Base-by-base conservation (phyloP, 2,113 vertebrate genomes). In the Parus major region DNA sequence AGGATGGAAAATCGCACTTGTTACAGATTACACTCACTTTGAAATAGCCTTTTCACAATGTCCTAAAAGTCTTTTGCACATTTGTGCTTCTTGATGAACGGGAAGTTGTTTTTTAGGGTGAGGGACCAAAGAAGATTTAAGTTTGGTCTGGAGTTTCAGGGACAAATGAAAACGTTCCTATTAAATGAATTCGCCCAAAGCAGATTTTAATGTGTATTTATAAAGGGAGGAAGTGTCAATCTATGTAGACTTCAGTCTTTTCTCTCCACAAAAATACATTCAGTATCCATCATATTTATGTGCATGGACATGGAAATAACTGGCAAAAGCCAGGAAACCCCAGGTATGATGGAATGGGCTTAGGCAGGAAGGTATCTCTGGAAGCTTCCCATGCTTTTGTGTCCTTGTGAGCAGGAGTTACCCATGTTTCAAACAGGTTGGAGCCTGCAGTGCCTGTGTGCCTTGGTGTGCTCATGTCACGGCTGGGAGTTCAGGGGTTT, bases 51-150 rank as follows among this genome's bases (percentile, higher is more conserved):
- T 90, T 91, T 72, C 72, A 36, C 20, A 4, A 6, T 19, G 12
- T 41, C 46, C 60, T 76, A 14, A 7, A 31, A 71, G 27, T 22
- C 65, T 82, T 88, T 35, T 77, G 55, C 64, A 59, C 29, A 41
- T 82, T 6, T 69, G 35, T 91, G 75, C 52, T 81, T 91, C 69
- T 80, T 87, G 69, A 23, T 71, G 60, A 91, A 66, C 3, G 2
- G 42, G 25, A 92, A 57, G 25, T 59, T 85, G 44, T n/a, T 70
- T 63, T 85, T 88, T 82, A 78, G 52, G 47, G 31, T 64, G 82
- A 86, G 90, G 93, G 93, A 94, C 85, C 88, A 93, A 84, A 95
- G 87, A 39, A 17, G 44, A 71, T 3, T 33, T 33, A 6, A 61
- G n/a, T 68, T 94, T 88, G 79, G 56, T 88, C 76, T 41, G 59